Base-by-base conservation (phyloP, 2,113 vertebrate species). In the Arizona elegans region DNA sequence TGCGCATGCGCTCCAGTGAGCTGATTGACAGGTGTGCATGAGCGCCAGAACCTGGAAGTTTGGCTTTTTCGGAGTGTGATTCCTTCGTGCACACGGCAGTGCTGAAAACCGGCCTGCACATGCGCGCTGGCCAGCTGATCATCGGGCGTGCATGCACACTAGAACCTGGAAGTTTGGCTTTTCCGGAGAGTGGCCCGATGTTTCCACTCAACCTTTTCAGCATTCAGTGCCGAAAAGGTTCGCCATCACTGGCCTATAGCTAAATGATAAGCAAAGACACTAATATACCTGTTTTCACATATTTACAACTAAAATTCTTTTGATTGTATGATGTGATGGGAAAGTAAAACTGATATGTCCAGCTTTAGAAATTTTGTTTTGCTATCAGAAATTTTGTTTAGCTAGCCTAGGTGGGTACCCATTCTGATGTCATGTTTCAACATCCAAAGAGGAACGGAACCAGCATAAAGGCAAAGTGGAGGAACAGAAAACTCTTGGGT, bases 1-100 rank as follows among this genome's bases (percentile, higher is more conserved):
- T 50, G 47, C 0, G 6, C 47, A 50, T 50, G 47, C 5, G 0
- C 1, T 3, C 47, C 6, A 4, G 47, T 0, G 3, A 50, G 47
- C 47, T 50, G 47, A 50, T 50, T 50, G 47, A 50, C 47, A 8
- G 47, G 47, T 50, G 6, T 50, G 47, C 47, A 50, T 50, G 47
- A 50, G 47, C 0, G 5, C 47, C 47, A 50, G 47, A 50, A 50
- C 5, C 47, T 4, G 5, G 47, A 50, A 50, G 6, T 50, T 50
- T 7, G 5, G 6, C 47, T 50, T 50, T 50, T 50, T 6, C 47
- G 5, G 5, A 50, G 47, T 0, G 47, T 47, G 47, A 47, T 47
- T 6, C 47, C 47, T 47, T 47, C 47, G 47, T 47, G 47, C 6
- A 50, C 47, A 50, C 47, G 5, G 47, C 47, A 50, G 47, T 50